These are phyloP conservation scores for Taeniopygia guttata DNA, from an alignment of 2,797 vertebrate species.

Conservation along the genomic window DNA sequence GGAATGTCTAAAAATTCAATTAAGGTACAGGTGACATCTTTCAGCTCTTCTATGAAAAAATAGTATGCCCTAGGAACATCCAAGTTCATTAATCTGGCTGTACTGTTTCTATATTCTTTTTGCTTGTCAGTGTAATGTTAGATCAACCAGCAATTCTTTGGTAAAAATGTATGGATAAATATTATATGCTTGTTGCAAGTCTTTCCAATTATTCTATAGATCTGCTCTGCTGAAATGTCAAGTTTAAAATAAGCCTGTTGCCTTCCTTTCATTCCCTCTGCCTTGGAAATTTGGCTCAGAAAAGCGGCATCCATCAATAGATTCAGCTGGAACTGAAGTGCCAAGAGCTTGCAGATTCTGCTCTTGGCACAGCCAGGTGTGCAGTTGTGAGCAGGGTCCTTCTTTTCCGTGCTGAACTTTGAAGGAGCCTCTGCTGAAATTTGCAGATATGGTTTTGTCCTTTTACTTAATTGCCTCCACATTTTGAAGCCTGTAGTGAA, in stretches of 20 bases:
- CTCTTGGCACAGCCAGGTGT: background rate
- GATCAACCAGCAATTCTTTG: background rate
- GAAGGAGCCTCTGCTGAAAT: constrained; percentile 23
- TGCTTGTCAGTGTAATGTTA: background rate
- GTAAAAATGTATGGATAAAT: background rate
- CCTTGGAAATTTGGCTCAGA: constrained; percentile 17
- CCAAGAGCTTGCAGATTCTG: constrained; percentile 9
- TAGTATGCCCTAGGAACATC: background rate
- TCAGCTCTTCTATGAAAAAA: background rate
- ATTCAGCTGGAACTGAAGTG: constrained; percentile 19
- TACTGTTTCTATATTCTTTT: constrained; percentile 4
- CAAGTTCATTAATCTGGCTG: background rate
- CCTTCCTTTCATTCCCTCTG: background rate
- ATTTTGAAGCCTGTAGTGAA: background rate
- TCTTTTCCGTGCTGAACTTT: background rate
- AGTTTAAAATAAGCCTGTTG: constrained; percentile 17
- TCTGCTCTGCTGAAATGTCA: constrained; percentile 27
- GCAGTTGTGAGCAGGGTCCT: background rate
- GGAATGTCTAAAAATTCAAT: constrained; percentile 36
- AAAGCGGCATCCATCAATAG: background rate
- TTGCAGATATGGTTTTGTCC: constrained; percentile 28
- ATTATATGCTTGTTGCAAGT: background rate
- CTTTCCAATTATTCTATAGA: constrained; percentile 10
- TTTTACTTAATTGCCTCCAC: background rate
- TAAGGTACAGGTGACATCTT: background rate